phyloP scores from a whole-genome alignment of 2,113 vertebrate species.

The Hirundichthys speculiger region DNA sequence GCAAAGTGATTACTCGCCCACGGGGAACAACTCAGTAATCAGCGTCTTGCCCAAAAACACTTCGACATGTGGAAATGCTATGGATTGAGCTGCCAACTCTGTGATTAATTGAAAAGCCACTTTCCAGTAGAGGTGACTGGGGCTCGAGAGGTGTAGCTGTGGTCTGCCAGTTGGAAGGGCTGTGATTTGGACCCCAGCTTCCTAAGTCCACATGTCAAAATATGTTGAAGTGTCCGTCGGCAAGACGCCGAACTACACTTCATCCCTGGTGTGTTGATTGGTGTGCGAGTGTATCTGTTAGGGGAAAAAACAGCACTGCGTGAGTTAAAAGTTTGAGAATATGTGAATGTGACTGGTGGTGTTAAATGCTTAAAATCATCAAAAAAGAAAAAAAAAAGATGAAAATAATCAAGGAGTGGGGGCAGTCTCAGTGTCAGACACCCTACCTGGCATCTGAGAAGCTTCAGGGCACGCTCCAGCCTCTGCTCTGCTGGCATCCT shows the following conservation, averaged over 20 bases:
- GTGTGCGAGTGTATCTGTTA: too few species aligned
- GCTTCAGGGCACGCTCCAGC: conserved; percentile 62
- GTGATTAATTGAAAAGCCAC: neutral
- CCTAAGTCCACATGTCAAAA: neutral
- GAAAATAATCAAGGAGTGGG: conserved; percentile 5
- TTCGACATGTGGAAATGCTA: neutral
- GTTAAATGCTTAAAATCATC: too few species aligned
- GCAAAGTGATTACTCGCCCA: neutral
- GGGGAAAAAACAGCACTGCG: too few species aligned
- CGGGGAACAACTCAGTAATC: neutral
- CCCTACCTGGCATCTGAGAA: conserved; percentile 49
- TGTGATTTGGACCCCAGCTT: neutral
- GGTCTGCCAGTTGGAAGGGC: neutral
- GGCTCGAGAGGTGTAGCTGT: neutral
- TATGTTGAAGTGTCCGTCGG: neutral
- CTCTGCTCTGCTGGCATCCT: conserved; percentile 63
- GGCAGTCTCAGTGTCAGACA: conserved; percentile 44
- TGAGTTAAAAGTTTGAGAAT: too few species aligned
- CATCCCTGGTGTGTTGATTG: too few species aligned
- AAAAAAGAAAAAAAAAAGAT: neutral
- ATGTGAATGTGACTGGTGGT: too few species aligned
- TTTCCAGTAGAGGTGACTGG: neutral
- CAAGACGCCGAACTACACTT: too few species aligned
- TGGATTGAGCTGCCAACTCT: neutral
- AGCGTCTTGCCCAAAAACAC: neutral